Conservation (phyloP, 2,113 vertebrate species). For the Sturnus vulgaris region DNA sequence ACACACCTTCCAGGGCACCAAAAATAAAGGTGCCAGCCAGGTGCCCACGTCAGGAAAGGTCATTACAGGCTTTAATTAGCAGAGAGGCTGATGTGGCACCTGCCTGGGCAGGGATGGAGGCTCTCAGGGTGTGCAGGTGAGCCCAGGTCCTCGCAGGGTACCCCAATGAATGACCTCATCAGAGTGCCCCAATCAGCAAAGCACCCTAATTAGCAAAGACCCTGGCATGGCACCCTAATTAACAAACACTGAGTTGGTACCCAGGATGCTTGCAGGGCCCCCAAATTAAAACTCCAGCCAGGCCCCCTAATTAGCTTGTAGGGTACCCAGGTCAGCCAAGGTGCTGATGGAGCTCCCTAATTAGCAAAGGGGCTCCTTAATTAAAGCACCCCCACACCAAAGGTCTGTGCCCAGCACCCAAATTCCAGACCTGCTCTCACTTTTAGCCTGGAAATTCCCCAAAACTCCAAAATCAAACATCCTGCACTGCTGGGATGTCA, state of each 20-base stretch:
- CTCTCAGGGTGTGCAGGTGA: neutral
- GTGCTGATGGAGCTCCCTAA: neutral
- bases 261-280: neutral
- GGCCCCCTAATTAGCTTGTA: neutral
- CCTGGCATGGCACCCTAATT: neutral
- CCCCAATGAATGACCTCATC: neutral
- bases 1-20: neutral
- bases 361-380: neutral
- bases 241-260: neutral
- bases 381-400: neutral
- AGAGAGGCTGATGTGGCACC: neutral
- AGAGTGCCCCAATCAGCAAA: neutral
- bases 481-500: rapidly evolving
- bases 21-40: neutral
- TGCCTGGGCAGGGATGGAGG: neutral
- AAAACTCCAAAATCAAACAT: neutral
- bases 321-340: too few species aligned
- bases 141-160: neutral
- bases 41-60: neutral
- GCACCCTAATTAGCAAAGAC: neutral
- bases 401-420: rapidly evolving
- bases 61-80: neutral
- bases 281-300: neutral
- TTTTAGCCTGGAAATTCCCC: neutral
- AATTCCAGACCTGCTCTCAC: rapidly evolving